Evolutionary conservation across 2,113 vertebrate species (phyloP).

Genomic region (Peromyscus californicus): DNA sequence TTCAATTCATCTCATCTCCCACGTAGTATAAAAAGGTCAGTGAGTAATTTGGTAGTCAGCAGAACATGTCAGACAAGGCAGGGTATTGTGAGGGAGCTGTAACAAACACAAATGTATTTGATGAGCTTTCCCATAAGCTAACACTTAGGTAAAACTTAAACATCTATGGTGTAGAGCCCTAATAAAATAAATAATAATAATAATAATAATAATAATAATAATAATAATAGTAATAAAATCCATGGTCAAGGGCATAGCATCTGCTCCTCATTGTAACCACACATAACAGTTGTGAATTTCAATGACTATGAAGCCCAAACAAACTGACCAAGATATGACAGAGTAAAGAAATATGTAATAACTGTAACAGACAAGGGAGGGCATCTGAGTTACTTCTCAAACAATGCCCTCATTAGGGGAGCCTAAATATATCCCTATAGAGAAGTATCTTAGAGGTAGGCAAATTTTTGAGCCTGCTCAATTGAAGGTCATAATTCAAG

Average conservation of each 20-base stretch:
- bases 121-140: background rate
- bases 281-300: background rate
- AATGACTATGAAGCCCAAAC: background rate
- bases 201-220: no score
- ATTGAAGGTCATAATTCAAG: background rate
- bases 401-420: background rate
- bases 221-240: no score
- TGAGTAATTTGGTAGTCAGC: background rate
- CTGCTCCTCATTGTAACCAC: background rate
- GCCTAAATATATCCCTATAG: background rate
- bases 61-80: constrained; percentile 24
- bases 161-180: background rate
- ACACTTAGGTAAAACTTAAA: background rate
- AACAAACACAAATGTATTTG: background rate
- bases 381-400: background rate
- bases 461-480: background rate
- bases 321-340: background rate
- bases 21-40: background rate
- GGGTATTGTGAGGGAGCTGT: background rate
- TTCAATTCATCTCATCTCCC: constrained; percentile 2
- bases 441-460: background rate
- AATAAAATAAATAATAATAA: no score
- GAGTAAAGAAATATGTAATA: background rate
- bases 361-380: background rate
- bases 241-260: background rate